These are phyloP conservation scores for Octonoba sinensis DNA, from an alignment of 2,888 invertebrate genomes.

Conservation along the genomic window DNA sequence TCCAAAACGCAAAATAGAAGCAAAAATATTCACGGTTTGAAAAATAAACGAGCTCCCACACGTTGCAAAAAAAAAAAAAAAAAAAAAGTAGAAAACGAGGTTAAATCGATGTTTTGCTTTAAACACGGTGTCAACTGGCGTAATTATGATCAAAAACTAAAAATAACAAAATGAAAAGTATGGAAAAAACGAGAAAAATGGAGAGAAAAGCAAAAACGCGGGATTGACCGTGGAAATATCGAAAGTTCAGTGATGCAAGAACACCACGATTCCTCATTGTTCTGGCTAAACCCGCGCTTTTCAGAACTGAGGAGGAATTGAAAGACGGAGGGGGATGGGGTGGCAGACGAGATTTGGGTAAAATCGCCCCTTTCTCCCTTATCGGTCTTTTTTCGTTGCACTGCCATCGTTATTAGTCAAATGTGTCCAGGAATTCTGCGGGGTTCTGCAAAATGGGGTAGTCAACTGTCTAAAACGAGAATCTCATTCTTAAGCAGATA, in stretches of 20 bases:
- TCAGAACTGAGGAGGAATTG: conserved; percentile 26
- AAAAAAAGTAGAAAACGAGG: neutral
- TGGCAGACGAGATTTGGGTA: conserved; percentile 27
- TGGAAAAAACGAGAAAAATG: conserved; percentile 9
- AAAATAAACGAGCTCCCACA: too few relatives aligned
- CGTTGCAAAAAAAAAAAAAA: too few relatives aligned
- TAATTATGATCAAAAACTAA: conserved; percentile 45
- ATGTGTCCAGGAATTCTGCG: conserved; percentile 48
- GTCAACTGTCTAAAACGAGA: too few relatives aligned
- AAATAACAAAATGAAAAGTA: conserved; percentile 1
- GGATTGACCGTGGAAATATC: conserved; percentile 48
- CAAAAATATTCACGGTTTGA: neutral
- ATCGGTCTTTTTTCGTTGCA: conserved; percentile 51
- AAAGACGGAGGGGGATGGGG: conserved; percentile 16
- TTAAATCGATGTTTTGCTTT: conserved; percentile 20
- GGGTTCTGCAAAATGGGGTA: neutral
- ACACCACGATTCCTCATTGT: conserved; percentile 33
- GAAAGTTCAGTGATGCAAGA: conserved; percentile 24
- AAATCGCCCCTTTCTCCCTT: conserved; percentile 36
- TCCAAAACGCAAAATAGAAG: conserved; percentile 10
- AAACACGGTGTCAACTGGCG: conserved; percentile 40
- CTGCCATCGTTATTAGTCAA: conserved; percentile 62
- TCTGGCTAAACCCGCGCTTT: conserved; percentile 28
- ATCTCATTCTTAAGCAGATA: too few relatives aligned
- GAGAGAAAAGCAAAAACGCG: neutral